A percentile compares a stretch with the other conserved stretches of the same genome.
phyloP scores from a whole-genome alignment of 2,113 vertebrate genomes.

The Semicossyphus pulcher region DNA sequence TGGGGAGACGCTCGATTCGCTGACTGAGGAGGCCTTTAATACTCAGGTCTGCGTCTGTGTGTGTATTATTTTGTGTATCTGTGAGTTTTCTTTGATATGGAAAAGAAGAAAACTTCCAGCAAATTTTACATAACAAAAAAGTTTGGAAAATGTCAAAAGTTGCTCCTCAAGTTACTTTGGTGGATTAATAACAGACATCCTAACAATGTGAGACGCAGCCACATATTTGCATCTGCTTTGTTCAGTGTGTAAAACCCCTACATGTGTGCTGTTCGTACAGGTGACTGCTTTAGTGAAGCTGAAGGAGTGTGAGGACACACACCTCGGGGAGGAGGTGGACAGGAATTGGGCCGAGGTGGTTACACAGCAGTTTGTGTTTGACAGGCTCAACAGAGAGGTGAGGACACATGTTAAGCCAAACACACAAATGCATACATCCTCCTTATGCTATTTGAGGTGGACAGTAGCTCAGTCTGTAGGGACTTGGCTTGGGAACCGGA shows the following conservation, averaged over 20 bases:
- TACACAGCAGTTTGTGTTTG: constrained; percentile 95
- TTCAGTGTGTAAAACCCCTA: neutral
- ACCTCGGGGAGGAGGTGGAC: constrained; percentile 97
- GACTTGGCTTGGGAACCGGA: too few species aligned
- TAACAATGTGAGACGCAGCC: neutral
- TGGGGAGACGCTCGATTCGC: constrained; percentile 88
- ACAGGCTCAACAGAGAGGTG: constrained; percentile 94
- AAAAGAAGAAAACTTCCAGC: constrained; percentile 9
- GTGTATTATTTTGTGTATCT: constrained; percentile 18
- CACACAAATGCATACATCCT: constrained; percentile 3
- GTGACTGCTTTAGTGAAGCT: constrained; percentile 95
- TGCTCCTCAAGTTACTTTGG: neutral
- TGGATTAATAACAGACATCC: constrained; percentile 10
- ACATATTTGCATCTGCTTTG: neutral
- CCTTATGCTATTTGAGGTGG: too few species aligned
- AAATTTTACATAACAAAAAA: neutral
- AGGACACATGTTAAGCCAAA: constrained; percentile 12
- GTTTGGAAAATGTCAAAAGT: constrained; percentile 22
- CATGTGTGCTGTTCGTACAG: constrained; percentile 69
- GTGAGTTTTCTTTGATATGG: constrained; percentile 2
- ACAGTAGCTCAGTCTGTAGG: too few species aligned
- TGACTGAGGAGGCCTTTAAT: constrained; percentile 92
- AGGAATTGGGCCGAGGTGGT: constrained; percentile 96
- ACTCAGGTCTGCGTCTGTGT: constrained; percentile 77
- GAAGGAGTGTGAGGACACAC: constrained; percentile 96